Conservation (phyloP, 2,888 invertebrate genomes). For the Anarsia innoxiella region DNA sequence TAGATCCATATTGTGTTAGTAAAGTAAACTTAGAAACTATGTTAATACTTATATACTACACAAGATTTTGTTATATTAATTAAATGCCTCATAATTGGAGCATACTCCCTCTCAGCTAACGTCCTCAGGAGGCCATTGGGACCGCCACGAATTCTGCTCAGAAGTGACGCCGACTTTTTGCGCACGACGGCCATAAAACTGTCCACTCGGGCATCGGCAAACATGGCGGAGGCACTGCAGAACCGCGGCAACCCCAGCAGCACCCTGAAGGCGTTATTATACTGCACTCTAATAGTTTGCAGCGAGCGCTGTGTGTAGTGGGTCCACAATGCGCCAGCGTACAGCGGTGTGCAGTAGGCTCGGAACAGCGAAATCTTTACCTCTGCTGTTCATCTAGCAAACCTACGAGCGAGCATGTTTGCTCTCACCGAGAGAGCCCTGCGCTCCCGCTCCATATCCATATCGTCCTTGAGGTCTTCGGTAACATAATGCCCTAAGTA, state of each 20-base stretch:
- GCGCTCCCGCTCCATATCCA: neutral
- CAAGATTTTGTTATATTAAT: neutral
- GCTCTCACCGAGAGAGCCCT: neutral
- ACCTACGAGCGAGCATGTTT: conserved; percentile 1
- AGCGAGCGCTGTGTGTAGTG: conserved; percentile 1
- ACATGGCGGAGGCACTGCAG: neutral
- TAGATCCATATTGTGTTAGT: neutral
- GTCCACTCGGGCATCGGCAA: neutral
- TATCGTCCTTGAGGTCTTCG: conserved; percentile 1
- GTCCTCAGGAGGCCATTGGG: neutral
- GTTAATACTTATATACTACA: neutral
- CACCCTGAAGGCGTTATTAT: conserved; percentile 2
- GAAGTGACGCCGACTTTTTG: neutral
- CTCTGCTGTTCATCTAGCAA: neutral
- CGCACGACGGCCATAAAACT: neutral
- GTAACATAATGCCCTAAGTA: conserved; percentile 1
- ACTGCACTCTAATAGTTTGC: neutral
- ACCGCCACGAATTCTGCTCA: neutral
- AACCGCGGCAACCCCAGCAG: neutral
- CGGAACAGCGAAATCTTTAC: neutral
- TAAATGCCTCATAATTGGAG: neutral
- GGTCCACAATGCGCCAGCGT: conserved; percentile 1
- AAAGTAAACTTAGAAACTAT: neutral
- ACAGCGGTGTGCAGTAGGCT: conserved; percentile 3
- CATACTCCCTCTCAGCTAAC: neutral